Base-by-base conservation (phyloP, 2,888 invertebrate genomes). In the Aromia moschata region DNA sequence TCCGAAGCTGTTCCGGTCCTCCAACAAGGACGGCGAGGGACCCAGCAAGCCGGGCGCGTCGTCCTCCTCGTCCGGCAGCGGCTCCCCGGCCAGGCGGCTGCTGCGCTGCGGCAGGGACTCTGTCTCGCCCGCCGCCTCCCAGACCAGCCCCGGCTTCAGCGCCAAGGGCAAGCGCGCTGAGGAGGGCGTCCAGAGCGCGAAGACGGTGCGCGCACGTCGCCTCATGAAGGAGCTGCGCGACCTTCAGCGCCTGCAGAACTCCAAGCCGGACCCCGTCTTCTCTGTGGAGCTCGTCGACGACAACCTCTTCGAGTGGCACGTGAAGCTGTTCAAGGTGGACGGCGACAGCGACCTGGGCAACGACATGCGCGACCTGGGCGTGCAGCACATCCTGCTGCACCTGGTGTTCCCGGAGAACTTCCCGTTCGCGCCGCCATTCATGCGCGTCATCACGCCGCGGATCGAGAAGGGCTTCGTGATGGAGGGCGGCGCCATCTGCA, bases 401-500 rank as follows among this genome's bases (percentile, higher is more conserved):
- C 83, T 93, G 70, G 84, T 90, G 65, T 94, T 94, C 81, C 94
- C 94, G 11, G 92, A 94, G 74, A 93, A 93, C 78, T 94, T 94
- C 75, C 94, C 94, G 37, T 94, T 94, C 76, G 91, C 92, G 36
- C 94, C 94, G 49, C 94, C 94, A 37, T 94, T 94, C 79, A 85
- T 87, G 84, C 79, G 87, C 46, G 86, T 87, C 5, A 85, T 87
- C 38, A 83, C 87, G 11, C 87, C 87, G 1, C 80, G 85, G 58
- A 85, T 87, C 65, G 87, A 87, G 69, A 86, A 86, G 70, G 93
- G 93, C 33, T 94, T 93, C 77, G 93, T 94, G 16, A 93, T 94
- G 93, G 93, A 93, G 81, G 93, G 93, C 56, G 93, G 93, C 33
- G 93, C 93, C 40, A 94, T 94, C 74, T 93, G 93, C 76, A 93